These are phyloP conservation scores for Neolamprologus caudopunctatus DNA, from an alignment of 2,113 vertebrate species.

Conservation along the genomic window DNA sequence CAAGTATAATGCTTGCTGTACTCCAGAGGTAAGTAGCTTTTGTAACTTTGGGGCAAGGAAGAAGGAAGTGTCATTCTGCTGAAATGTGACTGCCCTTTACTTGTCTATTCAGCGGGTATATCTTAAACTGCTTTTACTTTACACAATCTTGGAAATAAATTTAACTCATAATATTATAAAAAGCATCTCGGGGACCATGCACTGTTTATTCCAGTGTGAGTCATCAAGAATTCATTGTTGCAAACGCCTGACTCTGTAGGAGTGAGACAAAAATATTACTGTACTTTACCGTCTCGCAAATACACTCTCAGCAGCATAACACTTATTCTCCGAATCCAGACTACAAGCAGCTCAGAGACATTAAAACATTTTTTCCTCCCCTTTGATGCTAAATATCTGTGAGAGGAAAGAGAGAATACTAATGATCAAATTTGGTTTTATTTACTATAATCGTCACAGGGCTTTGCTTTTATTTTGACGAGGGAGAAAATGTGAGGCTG, in stretches of 20 bases:
- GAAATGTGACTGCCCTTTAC: not conserved
- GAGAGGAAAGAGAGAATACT: constrained; percentile 19
- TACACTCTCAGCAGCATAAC: not conserved
- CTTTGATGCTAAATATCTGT: not conserved
- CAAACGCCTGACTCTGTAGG: not conserved
- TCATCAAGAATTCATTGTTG: not conserved
- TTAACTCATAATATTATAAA: not conserved
- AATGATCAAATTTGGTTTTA: constrained; percentile 35
- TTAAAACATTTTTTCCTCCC: not conserved
- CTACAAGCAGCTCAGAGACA: not conserved
- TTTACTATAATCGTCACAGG: constrained; percentile 18
- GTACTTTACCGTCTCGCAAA: not conserved
- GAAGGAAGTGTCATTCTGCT: not conserved
- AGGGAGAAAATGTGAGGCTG: not conserved
- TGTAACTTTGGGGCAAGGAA: not conserved
- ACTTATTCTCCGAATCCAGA: not conserved
- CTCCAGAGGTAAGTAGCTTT: not conserved
- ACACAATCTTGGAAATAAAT: not conserved
- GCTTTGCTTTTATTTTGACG: not conserved
- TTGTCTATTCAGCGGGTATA: not conserved
- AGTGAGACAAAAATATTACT: not conserved
- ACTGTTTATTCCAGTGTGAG: not conserved
- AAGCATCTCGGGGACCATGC: not conserved
- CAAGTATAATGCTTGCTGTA: not conserved
- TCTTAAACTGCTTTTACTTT: not conserved